These are phyloP conservation scores for Mercenaria mercenaria DNA, from an alignment of 1,140 invertebrate species.

Conservation along the genomic window DNA sequence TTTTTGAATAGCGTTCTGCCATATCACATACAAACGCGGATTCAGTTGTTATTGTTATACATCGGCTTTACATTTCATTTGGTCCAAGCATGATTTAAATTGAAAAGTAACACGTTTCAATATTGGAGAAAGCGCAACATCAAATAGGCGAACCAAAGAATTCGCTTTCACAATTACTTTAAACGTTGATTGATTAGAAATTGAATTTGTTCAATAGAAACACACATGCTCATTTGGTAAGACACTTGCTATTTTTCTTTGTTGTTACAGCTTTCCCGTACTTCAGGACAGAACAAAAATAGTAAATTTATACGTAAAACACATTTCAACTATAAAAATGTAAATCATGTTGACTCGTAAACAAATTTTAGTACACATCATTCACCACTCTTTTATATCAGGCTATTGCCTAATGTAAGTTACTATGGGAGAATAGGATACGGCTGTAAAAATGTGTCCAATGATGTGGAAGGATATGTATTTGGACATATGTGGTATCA, in stretches of 20 bases:
- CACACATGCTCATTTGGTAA: not conserved
- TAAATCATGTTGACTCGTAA: too few relatives aligned
- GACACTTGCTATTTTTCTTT: too few relatives aligned
- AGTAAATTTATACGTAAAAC: too few relatives aligned
- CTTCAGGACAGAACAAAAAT: too few relatives aligned
- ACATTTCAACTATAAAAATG: too few relatives aligned
- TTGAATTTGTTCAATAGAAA: not conserved
- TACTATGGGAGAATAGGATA: not conserved
- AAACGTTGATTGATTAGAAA: not conserved
- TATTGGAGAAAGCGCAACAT: constrained; percentile 8
- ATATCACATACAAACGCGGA: not conserved
- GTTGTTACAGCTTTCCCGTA: too few relatives aligned
- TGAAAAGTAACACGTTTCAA: not conserved
- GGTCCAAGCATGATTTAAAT: not conserved
- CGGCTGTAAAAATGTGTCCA: not conserved
- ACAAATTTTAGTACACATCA: too few relatives aligned
- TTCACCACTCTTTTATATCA: too few relatives aligned
- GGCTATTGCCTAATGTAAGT: not conserved
- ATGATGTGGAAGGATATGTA: not conserved
- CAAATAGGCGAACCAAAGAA: not conserved
- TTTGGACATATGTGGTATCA: not conserved
- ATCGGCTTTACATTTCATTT: not conserved
- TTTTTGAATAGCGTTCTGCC: too few relatives aligned
- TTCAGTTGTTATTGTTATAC: not conserved
- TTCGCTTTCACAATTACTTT: not conserved